These are phyloP conservation scores for Holothuria leucospilota DNA, from an alignment of 53 echinoderm and acorn worm genomes.

Conservation along the genomic window DNA sequence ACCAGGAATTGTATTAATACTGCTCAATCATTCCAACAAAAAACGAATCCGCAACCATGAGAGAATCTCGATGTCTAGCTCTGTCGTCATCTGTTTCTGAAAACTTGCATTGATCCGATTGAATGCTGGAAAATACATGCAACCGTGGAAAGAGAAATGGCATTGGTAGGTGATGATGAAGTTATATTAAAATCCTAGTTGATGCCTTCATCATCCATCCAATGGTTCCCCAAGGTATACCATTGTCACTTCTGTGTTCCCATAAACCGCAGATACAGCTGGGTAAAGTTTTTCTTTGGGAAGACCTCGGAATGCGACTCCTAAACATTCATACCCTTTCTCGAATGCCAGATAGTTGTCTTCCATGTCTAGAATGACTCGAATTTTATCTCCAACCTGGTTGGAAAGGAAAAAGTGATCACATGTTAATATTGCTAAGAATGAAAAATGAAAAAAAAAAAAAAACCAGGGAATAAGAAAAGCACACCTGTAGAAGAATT, in stretches of 20 bases:
- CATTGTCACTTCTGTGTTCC: conserved; percentile 99
- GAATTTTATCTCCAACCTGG: conserved; percentile 97
- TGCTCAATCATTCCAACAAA: no score
- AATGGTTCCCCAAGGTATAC: conserved; percentile 96
- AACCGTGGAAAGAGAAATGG: conserved; percentile 39
- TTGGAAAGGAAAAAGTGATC: neutral
- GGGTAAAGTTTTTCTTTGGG: conserved; percentile 97
- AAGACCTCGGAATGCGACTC: conserved; percentile 98
- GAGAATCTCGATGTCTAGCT: no score
- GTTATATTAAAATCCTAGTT: conserved; percentile 4
- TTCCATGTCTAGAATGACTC: conserved; percentile 98
- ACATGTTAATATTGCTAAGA: no score
- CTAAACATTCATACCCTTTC: conserved; percentile 93
- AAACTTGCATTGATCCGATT: no score
- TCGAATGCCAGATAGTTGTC: conserved; percentile 99
- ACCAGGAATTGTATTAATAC: no score
- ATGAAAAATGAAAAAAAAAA: no score
- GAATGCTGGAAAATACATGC: no score
- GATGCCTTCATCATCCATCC: conserved; percentile 86
- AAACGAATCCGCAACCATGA: no score
- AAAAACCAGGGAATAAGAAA: no score
- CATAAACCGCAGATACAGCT: conserved; percentile 97
- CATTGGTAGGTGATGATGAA: conserved; percentile 31
- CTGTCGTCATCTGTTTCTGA: no score
- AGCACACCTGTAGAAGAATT: no score